Base-by-base conservation (phyloP, 2,888 invertebrate species). In the Drosophila fulvimacula region DNA sequence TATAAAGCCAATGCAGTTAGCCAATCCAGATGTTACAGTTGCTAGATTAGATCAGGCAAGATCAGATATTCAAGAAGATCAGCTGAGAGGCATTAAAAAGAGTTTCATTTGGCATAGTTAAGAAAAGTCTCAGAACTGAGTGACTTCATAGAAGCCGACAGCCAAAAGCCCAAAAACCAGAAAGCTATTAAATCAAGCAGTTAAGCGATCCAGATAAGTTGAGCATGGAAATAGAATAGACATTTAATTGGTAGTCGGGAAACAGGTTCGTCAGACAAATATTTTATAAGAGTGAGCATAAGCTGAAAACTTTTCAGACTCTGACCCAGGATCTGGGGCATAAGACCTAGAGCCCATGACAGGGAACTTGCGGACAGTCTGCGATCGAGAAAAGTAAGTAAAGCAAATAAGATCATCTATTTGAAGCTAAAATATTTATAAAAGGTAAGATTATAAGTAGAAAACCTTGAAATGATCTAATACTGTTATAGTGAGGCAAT, bases 1-100 rank as follows among this genome's bases (percentile, higher is more conserved):
- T 44, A 65, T 55, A 46, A 65, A 67, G 36, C 55, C 42, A 55
- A 53, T 17, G 30, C 68, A 56, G 42, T 32, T 67, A 42, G 0
- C 32, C 30, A 32, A 53, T 44, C 52, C 46, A 46, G 36, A 42
- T 55, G 27, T n/a, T 36, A 48, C 27, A 34, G 67, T 51, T 52
- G 36, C 41, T 3, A 41, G 52, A 36, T 51, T 36, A 36, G 52
- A 52, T 36, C 51, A 21, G 21, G 51, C 21, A 36, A 36, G 2
- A 5, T 2, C 27, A 10, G 44, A 49, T 15, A 13, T 7, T 0
- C 9, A 17, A 55, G 13, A 3, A 6, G n/a, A 17, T 39, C 24
- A 4, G 38, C 17, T 52, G 24, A 24, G 17, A 17, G 6, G 0
- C 11, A 10, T 3, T 19, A 13, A 5, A 19, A 30, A 53, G 17